Percentiles rank a stretch among this genome's conserved stretches.
Evolutionary conservation across 2,113 vertebrate species (phyloP).

Genomic region (Vombatus ursinus): DNA sequence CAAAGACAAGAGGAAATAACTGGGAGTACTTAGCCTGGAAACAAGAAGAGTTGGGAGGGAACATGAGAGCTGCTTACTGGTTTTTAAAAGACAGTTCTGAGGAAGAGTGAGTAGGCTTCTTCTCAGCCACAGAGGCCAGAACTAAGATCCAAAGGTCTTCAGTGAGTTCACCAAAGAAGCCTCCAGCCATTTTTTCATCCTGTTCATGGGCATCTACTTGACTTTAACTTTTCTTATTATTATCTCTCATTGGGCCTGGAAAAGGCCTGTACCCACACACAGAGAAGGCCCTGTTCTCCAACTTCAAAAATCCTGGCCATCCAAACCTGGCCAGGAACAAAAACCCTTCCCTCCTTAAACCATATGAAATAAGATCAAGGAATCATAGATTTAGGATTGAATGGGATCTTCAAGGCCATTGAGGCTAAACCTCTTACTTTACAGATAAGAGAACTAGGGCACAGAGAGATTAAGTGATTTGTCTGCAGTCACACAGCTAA

Average conservation of each 20-base stretch:
- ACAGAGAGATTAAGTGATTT: neutral
- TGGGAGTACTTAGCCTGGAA: neutral
- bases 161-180: neutral
- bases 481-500: neutral
- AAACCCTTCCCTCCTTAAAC: neutral
- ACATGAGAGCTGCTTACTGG: neutral
- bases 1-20: neutral
- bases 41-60: neutral
- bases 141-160: neutral
- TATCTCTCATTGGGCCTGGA: neutral
- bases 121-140: neutral
- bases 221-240: neutral
- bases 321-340: neutral
- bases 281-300: neutral
- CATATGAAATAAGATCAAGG: neutral
- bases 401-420: neutral
- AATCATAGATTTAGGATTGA: neutral
- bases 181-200: neutral
- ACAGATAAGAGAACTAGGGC: neutral
- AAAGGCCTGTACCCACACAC: neutral
- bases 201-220: neutral
- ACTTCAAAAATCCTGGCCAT: no score
- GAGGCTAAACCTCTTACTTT: neutral
- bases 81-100: neutral
- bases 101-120: neutral